These are phyloP conservation scores for Acanthurus lineatus DNA, from an alignment of 2,797 vertebrate genomes.

Conservation along the genomic window DNA sequence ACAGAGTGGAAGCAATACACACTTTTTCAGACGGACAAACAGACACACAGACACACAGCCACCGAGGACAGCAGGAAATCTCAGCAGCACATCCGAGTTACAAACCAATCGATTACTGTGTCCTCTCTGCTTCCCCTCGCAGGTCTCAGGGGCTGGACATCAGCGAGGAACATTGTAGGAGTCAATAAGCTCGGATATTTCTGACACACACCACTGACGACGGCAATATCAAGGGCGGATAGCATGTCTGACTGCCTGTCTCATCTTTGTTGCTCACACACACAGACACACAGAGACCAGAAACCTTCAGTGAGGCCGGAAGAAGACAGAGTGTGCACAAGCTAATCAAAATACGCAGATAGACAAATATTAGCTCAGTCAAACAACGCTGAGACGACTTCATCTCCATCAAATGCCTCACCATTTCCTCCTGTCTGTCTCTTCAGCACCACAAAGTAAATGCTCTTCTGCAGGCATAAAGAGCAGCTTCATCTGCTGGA, in stretches of 20 bases:
- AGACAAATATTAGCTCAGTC: slow-evolving; percentile 46
- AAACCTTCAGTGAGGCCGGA: slow-evolving; percentile 7
- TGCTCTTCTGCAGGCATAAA: slow-evolving; percentile 23
- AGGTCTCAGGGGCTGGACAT: slow-evolving; percentile 15
- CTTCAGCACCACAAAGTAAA: slow-evolving; percentile 27
- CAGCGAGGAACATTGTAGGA: slow-evolving; percentile 14
- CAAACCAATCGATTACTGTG: slow-evolving; percentile 50
- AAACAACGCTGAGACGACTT: slow-evolving; percentile 32
- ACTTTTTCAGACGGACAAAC: background rate
- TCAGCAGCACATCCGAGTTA: slow-evolving; percentile 6
- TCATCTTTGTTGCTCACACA: background rate
- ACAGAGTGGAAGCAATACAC: background rate
- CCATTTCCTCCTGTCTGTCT: slow-evolving; percentile 14
- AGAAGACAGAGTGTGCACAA: slow-evolving; percentile 8
- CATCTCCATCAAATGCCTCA: slow-evolving; percentile 23
- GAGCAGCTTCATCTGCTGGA: slow-evolving; percentile 14
- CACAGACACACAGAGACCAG: background rate
- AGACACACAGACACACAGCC: background rate
- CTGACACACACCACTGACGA: slow-evolving; percentile 34
- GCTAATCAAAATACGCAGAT: slow-evolving; percentile 15
- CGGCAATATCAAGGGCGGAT: slow-evolving; percentile 27
- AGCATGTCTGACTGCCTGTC: slow-evolving; percentile 14
- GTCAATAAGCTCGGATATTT: slow-evolving; percentile 47
- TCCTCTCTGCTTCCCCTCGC: slow-evolving; percentile 28
- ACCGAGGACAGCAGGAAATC: slow-evolving; percentile 22